A percentile compares a stretch with the other conserved stretches of the same genome.
Conservation (phyloP, 2,888 invertebrate genomes). For the Lycaena phlaeas region DNA sequence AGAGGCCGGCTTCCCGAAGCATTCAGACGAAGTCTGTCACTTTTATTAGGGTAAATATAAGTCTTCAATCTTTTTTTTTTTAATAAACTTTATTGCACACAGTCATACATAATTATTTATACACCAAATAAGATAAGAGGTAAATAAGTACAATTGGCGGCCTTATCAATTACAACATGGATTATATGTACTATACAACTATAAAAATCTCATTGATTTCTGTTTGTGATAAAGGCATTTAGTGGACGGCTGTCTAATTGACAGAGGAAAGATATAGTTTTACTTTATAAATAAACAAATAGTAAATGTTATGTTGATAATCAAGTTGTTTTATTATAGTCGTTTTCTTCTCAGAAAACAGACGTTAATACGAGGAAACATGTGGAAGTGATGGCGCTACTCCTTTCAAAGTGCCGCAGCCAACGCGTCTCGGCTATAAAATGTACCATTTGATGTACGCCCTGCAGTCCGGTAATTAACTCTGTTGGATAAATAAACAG, state of each 20-base stretch:
- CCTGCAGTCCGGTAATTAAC: slow-evolving; percentile 50
- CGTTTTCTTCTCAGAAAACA: slow-evolving; percentile 68
- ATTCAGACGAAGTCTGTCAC: too few relatives aligned
- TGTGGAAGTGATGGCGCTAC: slow-evolving; percentile 65
- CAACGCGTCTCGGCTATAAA: slow-evolving; percentile 38
- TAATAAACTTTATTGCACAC: too few relatives aligned
- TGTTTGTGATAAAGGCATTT: slow-evolving; percentile 1
- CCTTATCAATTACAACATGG: too few relatives aligned
- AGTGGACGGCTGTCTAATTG: background rate
- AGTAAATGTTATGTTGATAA: slow-evolving; percentile 52
- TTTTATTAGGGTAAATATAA: too few relatives aligned
- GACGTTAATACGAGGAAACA: slow-evolving; percentile 70
- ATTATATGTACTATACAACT: too few relatives aligned
- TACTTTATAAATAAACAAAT: slow-evolving; percentile 58
- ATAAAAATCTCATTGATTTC: too few relatives aligned
- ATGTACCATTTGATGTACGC: slow-evolving; percentile 56
- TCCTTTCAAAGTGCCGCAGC: slow-evolving; percentile 65
- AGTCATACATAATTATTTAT: too few relatives aligned
- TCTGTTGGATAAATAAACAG: slow-evolving; percentile 54
- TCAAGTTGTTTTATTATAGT: slow-evolving; percentile 60
- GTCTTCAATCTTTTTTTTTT: too few relatives aligned
- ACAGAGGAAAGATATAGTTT: slow-evolving; percentile 14
- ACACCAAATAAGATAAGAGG: too few relatives aligned
- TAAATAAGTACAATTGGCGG: too few relatives aligned
- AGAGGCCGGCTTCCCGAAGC: too few relatives aligned